Conservation (phyloP, 2,113 vertebrate species). For the Mola mola region DNA sequence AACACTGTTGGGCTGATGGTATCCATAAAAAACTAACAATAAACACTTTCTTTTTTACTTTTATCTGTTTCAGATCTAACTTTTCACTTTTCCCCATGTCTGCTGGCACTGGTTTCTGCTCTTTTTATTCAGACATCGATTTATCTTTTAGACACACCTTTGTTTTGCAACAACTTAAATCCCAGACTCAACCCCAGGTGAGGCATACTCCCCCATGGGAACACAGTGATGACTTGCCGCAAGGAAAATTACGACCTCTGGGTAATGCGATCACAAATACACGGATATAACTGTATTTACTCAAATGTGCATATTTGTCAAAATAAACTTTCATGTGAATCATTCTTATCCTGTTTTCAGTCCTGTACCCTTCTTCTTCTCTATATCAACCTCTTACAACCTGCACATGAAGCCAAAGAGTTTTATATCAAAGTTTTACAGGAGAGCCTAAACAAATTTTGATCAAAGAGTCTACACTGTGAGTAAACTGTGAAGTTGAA, state of each 20-base stretch:
- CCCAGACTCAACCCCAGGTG: slow-evolving; percentile 64
- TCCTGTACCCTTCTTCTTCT: background rate
- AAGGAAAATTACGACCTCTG: slow-evolving; percentile 41
- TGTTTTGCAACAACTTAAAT: slow-evolving; percentile 79
- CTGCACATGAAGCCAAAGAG: too few relatives aligned
- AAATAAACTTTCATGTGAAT: slow-evolving; percentile 18
- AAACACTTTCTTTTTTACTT: background rate
- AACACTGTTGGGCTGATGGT: too few relatives aligned
- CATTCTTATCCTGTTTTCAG: slow-evolving; percentile 12
- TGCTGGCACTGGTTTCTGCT: slow-evolving; percentile 32
- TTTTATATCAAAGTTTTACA: too few relatives aligned
- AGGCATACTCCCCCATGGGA: slow-evolving; percentile 49
- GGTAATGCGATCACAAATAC: slow-evolving; percentile 37
- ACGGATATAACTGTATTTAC: slow-evolving; percentile 34
- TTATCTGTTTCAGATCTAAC: background rate
- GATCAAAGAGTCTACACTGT: too few relatives aligned
- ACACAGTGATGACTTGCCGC: slow-evolving; percentile 20
- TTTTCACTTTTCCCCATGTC: slow-evolving; percentile 22
- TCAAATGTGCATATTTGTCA: slow-evolving; percentile 42
- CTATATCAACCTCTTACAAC: background rate
- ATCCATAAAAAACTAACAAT: too few relatives aligned
- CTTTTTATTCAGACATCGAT: slow-evolving; percentile 38
- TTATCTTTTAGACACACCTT: slow-evolving; percentile 84
- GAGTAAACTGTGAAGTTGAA: too few relatives aligned
- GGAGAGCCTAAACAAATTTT: too few relatives aligned